A percentile compares a stretch with the other conserved stretches of the same genome.
These are phyloP conservation scores for Procambarus virginalis DNA, from an alignment of 1,140 invertebrate genomes.

Conservation along the genomic window DNA sequence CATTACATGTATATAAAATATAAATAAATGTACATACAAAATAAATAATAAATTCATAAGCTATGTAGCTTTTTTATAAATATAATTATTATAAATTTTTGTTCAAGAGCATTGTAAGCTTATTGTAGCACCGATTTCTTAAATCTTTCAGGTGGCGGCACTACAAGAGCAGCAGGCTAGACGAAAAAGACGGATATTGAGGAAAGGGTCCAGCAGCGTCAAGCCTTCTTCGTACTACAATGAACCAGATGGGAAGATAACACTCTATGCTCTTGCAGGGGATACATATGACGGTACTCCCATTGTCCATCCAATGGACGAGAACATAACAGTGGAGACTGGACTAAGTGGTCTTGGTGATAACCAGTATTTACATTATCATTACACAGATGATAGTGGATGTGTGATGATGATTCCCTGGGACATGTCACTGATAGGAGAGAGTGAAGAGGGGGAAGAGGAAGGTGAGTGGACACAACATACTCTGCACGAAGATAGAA, in stretches of 20 bases:
- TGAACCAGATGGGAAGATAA: slow-evolving; percentile 31
- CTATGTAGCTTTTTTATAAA: too few species aligned
- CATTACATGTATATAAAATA: too few species aligned
- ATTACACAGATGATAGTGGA: slow-evolving; percentile 37
- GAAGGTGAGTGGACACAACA: slow-evolving; percentile 7
- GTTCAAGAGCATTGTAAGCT: background rate
- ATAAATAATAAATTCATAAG: too few species aligned
- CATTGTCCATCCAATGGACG: slow-evolving; percentile 36
- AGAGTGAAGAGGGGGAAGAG: slow-evolving; percentile 40
- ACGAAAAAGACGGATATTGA: slow-evolving; percentile 7
- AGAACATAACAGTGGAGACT: slow-evolving; percentile 24
- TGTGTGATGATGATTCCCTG: slow-evolving; percentile 60
- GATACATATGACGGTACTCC: background rate
- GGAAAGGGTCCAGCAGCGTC: background rate
- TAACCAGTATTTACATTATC: slow-evolving; percentile 44
- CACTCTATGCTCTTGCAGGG: slow-evolving; percentile 26
- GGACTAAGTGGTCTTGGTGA: slow-evolving; percentile 19
- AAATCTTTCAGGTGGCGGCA: slow-evolving; percentile 31
- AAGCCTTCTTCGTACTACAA: slow-evolving; percentile 10
- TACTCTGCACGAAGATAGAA: background rate
- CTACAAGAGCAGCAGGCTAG: slow-evolving; percentile 47
- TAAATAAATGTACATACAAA: too few species aligned
- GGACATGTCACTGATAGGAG: slow-evolving; percentile 46
- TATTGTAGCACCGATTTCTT: background rate
- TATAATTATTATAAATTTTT: too few species aligned